Evolutionary conservation across 2,113 vertebrate genomes (phyloP), one percentile per base, ranked within the genome.

Genomic region (Anarrhichthys ocellatus): DNA sequence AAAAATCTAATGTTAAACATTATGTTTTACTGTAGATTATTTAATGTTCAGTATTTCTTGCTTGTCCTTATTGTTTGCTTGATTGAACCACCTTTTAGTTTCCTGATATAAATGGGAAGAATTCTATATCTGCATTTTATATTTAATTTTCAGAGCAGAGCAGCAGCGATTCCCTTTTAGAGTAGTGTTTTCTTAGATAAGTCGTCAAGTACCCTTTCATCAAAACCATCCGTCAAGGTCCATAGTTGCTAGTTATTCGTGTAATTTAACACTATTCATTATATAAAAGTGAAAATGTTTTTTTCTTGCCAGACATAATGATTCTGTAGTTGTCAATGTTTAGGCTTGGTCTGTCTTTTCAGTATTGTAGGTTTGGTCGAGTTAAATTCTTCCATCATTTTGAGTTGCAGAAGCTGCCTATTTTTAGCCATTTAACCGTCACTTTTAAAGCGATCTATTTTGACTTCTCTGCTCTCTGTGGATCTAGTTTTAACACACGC

Each of bases 171-270:
- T 52, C 2, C 10, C 0, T 46, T 52, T 83, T 52, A 52, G 9
- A 24, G 14, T 38, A 13, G 3, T 65, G 29, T 62, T 76, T 32
- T 83, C 73, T 76, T 29, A 29, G 67, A 32, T 66, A 38, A 32
- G 8, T 77, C 9, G 6, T 70, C 11, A 50, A 46, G 11, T 34
- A 17, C 17, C 11, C n/a, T 11, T 27, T 77, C 9, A 61, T 52
- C 9, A 2, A 32, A 42, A 27, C 24, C 29, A 15, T 50, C 32
- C 6, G 0, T 56, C 42, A 48, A 24, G 6, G 58, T 71, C 20
- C 22, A 52, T 18, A 11, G 17, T 9, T 50, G 6, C 56, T 44
- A 34, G 18, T 54, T n/a, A 13, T 54, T 4, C 6, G 48, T 54
- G 22, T 54, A 27, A 32, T 76, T 65, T 54, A 3, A 64, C 10